Evolutionary conservation across 2,797 vertebrate species (phyloP), one percentile per base, ranked within the genome.

Genomic region (Karalla daura): DNA sequence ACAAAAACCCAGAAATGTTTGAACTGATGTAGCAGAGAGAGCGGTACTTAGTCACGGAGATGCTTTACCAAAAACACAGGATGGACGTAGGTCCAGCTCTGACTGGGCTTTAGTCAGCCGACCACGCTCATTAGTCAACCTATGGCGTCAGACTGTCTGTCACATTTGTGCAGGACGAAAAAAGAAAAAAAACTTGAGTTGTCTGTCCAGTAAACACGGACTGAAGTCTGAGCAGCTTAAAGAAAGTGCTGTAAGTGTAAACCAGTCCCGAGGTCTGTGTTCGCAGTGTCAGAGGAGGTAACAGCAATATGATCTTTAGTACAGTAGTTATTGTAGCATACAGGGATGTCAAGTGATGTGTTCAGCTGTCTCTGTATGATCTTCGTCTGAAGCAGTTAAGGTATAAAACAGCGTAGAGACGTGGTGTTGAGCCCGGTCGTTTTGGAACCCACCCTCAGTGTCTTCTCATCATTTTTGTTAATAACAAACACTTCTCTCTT

Each of bases 311-410:
- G 15, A 76, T 25, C 51, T 54, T 17, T 35, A 7, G 20, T 21
- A 28, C 45, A 70, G 74, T 58, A 45, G 51, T 55, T 46, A 11
- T 58, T 83, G 81, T 84, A 81, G 83, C 75, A n/a, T n/a, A n/a
- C n/a, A 69, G 73, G 30, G 46, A 60, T 39, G 17, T 59, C 10
- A 30, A 23, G 36, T n/a, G 33, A 47, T 24, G 36, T 37, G 9
- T 55, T 13, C 11, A 2, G 13, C n/a, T 54, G 65, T 73, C 20
- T 15, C n/a, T 13, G 0, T 15, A 17, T 39, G 15, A n/a, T n/a
- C n/a, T n/a, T n/a, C n/a, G n/a, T n/a, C n/a, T n/a, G n/a, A n/a
- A n/a, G 11, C 43, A 17, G 15, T 25, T 17, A 32, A 25, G 14
- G 2, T 18, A 59, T 3, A 12, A 60, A 67, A 35, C 17, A 13